Evolutionary conservation across 2,113 vertebrate species (phyloP).

Genomic region (Rostratula benghalensis): DNA sequence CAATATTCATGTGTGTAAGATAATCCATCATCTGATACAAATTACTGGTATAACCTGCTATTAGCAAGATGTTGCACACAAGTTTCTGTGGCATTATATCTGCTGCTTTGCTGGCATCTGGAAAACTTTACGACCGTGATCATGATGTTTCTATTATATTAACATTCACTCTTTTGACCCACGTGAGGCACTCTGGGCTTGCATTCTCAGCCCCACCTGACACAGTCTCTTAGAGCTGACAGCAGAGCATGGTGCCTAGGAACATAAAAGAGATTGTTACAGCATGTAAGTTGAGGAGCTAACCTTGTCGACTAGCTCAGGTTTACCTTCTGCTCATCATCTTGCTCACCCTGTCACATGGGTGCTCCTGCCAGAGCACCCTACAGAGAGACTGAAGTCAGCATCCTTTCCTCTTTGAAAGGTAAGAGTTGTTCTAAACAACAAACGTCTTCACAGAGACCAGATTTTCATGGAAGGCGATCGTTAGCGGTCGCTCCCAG

Average conservation of each 20-base stretch:
- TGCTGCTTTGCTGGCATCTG: conserved; percentile 5
- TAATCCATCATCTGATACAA: background rate
- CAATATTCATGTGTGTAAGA: background rate
- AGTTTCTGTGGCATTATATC: conserved; percentile 15
- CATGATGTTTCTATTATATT: background rate
- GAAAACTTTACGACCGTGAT: background rate
- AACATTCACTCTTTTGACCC: background rate
- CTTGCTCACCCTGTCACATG: rapidly evolving
- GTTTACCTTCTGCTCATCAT: background rate
- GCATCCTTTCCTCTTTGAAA: background rate
- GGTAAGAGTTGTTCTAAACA: background rate
- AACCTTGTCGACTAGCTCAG: background rate
- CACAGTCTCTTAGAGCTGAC: background rate
- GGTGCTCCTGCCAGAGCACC: background rate
- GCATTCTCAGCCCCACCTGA: background rate
- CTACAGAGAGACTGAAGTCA: background rate
- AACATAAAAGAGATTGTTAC: background rate
- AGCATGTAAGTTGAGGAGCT: background rate
- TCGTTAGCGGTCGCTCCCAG: rapidly evolving
- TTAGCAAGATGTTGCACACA: background rate
- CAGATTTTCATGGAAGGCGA: background rate
- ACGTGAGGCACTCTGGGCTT: background rate
- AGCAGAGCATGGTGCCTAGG: background rate
- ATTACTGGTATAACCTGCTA: background rate
- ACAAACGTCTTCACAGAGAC: background rate